These are phyloP conservation scores for Vesta saturnalis DNA, from an alignment of 2,888 invertebrate species.

Conservation along the genomic window DNA sequence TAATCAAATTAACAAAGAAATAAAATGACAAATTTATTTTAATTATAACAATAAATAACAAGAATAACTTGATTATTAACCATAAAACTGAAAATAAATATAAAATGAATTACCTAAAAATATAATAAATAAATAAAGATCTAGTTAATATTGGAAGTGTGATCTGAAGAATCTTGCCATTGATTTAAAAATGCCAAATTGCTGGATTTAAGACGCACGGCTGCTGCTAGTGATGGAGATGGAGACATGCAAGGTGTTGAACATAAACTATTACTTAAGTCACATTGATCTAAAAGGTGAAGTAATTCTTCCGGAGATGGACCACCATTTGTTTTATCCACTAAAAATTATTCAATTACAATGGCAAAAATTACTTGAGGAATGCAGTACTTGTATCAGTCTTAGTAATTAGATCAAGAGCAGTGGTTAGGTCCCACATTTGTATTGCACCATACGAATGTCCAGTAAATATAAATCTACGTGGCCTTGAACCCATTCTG, in stretches of 20 bases:
- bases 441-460: conserved; percentile 93
- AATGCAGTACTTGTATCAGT: conserved; percentile 62
- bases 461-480: conserved; percentile 90
- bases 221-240: conserved; percentile 68
- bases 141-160: conserved; percentile 38
- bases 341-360: conserved; percentile 52
- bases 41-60: neutral
- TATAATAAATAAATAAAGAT: neutral
- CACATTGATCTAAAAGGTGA: conserved; percentile 91
- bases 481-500: conserved; percentile 88
- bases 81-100: conserved; percentile 1
- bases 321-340: conserved; percentile 79
- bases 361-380: neutral
- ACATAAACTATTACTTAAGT: conserved; percentile 82
- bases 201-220: conserved; percentile 67
- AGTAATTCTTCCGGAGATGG: conserved; percentile 92
- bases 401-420: conserved; percentile 78
- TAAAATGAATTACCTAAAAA: neutral
- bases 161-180: conserved; percentile 52
- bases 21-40: neutral
- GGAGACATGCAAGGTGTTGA: conserved; percentile 85
- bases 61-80: neutral
- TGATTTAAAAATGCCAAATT: conserved; percentile 73
- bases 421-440: conserved; percentile 99
- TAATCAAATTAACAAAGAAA: neutral